A percentile compares a stretch with the other conserved stretches of the same genome.
Conservation (phyloP, 2,888 invertebrate species). For the Ypsolopha scabrella region DNA sequence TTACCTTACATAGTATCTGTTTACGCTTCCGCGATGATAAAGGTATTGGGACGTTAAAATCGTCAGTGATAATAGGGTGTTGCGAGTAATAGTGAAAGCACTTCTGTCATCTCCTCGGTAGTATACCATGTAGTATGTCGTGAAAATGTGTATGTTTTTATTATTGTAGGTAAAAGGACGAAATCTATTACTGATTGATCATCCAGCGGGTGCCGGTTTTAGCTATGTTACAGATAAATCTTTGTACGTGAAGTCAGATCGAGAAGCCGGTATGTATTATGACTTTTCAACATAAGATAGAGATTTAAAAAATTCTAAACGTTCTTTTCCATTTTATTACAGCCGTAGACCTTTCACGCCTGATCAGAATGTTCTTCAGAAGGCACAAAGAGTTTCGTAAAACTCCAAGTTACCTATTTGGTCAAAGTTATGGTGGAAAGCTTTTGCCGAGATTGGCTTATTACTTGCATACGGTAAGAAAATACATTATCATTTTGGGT, state of each 20-base stretch:
- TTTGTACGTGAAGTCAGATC: conserved; percentile 38
- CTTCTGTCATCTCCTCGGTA: no score
- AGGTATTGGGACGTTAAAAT: no score
- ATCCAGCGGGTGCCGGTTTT: conserved; percentile 90
- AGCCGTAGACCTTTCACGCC: conserved; percentile 80
- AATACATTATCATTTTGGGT: no score
- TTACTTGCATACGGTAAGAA: conserved; percentile 43
- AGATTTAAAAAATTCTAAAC: background rate
- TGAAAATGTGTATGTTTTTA: background rate
- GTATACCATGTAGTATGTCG: no score
- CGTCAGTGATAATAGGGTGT: no score
- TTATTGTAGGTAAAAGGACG: conserved; percentile 74
- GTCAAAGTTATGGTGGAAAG: conserved; percentile 94
- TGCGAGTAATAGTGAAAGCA: no score
- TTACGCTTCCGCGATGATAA: no score
- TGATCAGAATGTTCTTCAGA: conserved; percentile 77
- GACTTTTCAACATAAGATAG: background rate
- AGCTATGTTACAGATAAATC: conserved; percentile 76
- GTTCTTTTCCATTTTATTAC: conserved; percentile 33
- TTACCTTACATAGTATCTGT: no score
- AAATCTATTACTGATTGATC: conserved; percentile 89
- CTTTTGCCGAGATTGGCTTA: conserved; percentile 72
- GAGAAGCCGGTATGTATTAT: conserved; percentile 39
- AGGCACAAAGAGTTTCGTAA: conserved; percentile 76
- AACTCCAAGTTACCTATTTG: conserved; percentile 84